Percentiles rank a stretch among this genome's conserved stretches.
These are phyloP conservation scores for Metopia argyrocephala DNA, from an alignment of 2,888 invertebrate genomes.

Conservation along the genomic window DNA sequence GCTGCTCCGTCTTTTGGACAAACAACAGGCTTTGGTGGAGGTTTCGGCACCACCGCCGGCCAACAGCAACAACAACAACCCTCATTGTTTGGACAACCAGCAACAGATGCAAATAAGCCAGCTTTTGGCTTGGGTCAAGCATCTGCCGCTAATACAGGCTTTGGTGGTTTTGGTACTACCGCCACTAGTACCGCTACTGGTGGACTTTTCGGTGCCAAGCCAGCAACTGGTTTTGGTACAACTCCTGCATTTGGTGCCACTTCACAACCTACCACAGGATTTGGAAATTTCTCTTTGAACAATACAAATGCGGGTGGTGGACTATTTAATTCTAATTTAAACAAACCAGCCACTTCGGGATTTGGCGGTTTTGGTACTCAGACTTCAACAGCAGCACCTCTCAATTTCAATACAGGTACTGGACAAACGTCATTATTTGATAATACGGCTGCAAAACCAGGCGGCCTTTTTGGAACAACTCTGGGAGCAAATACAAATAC, in stretches of 20 bases:
- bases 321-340: slow-evolving; percentile 75
- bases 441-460: slow-evolving; percentile 76
- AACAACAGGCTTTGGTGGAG: slow-evolving; percentile 73
- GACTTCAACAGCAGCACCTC: slow-evolving; percentile 72
- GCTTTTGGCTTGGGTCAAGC: slow-evolving; percentile 74
- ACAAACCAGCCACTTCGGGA: slow-evolving; percentile 79
- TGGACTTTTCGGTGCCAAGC: slow-evolving; percentile 75
- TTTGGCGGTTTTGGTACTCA: slow-evolving; percentile 81
- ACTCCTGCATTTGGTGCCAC: slow-evolving; percentile 75
- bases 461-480: slow-evolving; percentile 77
- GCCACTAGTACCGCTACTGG: slow-evolving; percentile 79
- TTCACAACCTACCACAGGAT: slow-evolving; percentile 73
- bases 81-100: slow-evolving; percentile 72
- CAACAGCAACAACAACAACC: slow-evolving; percentile 71
- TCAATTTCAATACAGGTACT: slow-evolving; percentile 76
- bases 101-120: slow-evolving; percentile 77
- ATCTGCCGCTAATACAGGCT: slow-evolving; percentile 72
- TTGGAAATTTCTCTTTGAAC: slow-evolving; percentile 71
- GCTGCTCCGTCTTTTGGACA: slow-evolving; percentile 79
- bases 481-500: slow-evolving; percentile 64
- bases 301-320: slow-evolving; percentile 69
- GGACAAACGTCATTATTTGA: slow-evolving; percentile 79
- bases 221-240: slow-evolving; percentile 78
- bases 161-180: slow-evolving; percentile 76
- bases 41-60: slow-evolving; percentile 75